Percentiles rank a stretch among this genome's conserved stretches.
These are phyloP conservation scores for Drosophila ustulata DNA, from an alignment of 2,888 invertebrate species.

Conservation along the genomic window DNA sequence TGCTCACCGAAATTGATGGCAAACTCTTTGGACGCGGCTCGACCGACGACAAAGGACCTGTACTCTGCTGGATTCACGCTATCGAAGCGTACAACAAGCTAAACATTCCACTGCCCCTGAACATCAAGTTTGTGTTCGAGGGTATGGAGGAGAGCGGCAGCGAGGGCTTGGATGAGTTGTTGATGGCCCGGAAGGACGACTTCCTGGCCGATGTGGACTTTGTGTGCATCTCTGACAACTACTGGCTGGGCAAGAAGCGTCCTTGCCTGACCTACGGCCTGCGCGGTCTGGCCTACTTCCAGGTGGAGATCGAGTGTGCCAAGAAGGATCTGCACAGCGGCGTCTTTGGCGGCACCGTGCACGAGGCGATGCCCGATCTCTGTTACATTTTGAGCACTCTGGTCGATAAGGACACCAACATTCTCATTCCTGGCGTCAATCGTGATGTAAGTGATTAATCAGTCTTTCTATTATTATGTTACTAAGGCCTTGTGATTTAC, in stretches of 20 bases:
- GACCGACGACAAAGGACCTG: constrained; percentile 97
- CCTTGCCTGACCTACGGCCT: constrained; percentile 99
- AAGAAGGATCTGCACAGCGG: constrained; percentile 98
- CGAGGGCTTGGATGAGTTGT: constrained; percentile 95
- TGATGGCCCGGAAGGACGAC: constrained; percentile 88
- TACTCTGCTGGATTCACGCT: constrained; percentile 97
- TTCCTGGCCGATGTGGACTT: constrained; percentile 95
- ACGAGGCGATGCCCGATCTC: constrained; percentile 96
- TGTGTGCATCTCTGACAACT: constrained; percentile 99
- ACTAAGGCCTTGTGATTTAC: constrained; percentile 13
- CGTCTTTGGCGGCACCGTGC: constrained; percentile 96
- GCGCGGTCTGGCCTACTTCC: constrained; percentile 96
- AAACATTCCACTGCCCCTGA: constrained; percentile 89
- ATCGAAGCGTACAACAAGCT: constrained; percentile 94
- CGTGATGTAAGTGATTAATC: constrained; percentile 88
- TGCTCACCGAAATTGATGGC: constrained; percentile 93
- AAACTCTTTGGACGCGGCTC: constrained; percentile 97
- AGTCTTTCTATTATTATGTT: constrained; percentile 9
- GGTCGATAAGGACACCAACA: constrained; percentile 94
- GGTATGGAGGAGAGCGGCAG: constrained; percentile 99
- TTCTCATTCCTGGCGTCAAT: constrained; percentile 92
- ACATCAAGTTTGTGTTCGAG: constrained; percentile 96
- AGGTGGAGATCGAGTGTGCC: constrained; percentile 94
- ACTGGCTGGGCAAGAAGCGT: constrained; percentile 98
- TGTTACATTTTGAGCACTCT: constrained; percentile 93